Base-by-base conservation (phyloP, 2,888 invertebrate species). In the Druceiella hillmani region DNA sequence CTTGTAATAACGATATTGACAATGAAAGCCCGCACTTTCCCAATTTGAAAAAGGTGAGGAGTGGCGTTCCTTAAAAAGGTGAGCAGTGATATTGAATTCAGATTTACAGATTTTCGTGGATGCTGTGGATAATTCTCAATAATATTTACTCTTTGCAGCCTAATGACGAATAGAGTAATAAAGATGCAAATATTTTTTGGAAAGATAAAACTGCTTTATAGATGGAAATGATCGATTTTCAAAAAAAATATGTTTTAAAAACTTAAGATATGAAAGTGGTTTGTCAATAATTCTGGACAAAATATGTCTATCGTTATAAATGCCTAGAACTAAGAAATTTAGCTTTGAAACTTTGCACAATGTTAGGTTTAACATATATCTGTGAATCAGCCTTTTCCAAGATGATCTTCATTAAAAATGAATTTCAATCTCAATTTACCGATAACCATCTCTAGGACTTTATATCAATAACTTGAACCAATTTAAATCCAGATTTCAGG, bases 171-270 rank as follows among this genome's bases (percentile, higher is more conserved):
- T n/a, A n/a, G n/a, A n/a, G n/a, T n/a, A n/a, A n/a, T n/a, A n/a
- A n/a, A n/a, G n/a, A n/a, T n/a, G 34, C 32, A 25, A 31, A 35
- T 20, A 32, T 41, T 35, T 41, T 47, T 25, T 30, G 35, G 36
- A 36, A 17, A 33, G 35, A 40, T 40, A 46, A 43, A 47, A 45
- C 41, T 39, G 33, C 37, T 17, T 22, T 45, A 16, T 35, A 47
- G 37, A 43, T 43, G 29, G 41, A 46, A 33, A 45, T 48, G 32
- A 45, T 39, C 13, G 3, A 25, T 7, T 25, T 25, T 7, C 7
- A 25, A 25, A 40, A 25, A 25, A 25, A 25, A 11, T 4, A 10
- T 25, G 25, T 25, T 25, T 4, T 7, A 25, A 25, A 25, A 3
- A 10, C 4, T 7, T 11, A 4, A 25, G 12, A 25, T 7, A 4